Percentiles rank a stretch among this genome's conserved stretches.
These are phyloP conservation scores for Crypturellus undulatus DNA, from an alignment of 2,113 vertebrate genomes.

Conservation along the genomic window DNA sequence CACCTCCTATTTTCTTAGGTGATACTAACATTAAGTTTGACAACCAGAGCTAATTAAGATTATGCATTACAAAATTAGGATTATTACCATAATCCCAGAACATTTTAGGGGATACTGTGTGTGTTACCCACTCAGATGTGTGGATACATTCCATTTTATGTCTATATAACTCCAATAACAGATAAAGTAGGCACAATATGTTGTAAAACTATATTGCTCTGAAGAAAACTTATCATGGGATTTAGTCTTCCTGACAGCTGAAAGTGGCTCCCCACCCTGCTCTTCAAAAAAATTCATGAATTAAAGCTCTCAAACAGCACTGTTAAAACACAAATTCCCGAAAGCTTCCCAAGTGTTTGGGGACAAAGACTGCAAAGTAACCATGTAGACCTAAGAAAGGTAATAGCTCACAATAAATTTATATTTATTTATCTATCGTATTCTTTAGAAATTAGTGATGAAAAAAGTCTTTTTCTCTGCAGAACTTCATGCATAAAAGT, in stretches of 20 bases:
- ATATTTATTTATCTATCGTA: accelerated
- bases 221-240: background rate
- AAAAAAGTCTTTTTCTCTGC: background rate
- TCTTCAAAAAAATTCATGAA: background rate
- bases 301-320: background rate
- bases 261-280: background rate
- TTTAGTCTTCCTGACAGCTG: background rate
- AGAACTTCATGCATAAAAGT: background rate
- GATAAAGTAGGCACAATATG: no score
- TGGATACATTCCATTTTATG: background rate
- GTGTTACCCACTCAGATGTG: accelerated
- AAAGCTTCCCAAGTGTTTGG: background rate
- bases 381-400: background rate
- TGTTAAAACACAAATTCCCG: background rate
- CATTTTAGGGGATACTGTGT: background rate
- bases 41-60: background rate
- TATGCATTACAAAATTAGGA: background rate
- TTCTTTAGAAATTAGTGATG: background rate
- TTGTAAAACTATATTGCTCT: background rate
- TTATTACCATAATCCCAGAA: background rate
- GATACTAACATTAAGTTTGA: background rate
- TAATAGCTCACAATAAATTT: background rate
- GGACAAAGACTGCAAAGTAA: background rate
- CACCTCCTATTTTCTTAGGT: background rate
- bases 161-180: no score